These are phyloP conservation scores for Ptyas mucosa DNA, from an alignment of 2,113 vertebrate species.

Conservation along the genomic window DNA sequence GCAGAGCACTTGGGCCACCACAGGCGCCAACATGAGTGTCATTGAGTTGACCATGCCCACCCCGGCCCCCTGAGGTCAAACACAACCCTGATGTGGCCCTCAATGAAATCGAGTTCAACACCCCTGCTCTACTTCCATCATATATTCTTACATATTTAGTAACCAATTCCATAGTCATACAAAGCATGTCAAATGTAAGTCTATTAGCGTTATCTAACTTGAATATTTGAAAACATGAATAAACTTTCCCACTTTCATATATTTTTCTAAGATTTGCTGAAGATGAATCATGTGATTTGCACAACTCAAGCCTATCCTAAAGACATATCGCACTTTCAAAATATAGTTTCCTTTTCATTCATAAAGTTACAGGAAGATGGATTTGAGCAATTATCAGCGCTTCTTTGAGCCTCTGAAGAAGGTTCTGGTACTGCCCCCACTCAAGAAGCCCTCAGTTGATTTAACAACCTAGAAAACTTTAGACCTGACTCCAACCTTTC, in stretches of 20 bases:
- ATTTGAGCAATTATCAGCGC: too few relatives aligned
- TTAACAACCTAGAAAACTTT: neutral
- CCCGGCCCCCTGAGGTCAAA: too few relatives aligned
- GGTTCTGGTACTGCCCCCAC: too few relatives aligned
- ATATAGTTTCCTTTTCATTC: too few relatives aligned
- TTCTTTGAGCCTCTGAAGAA: too few relatives aligned
- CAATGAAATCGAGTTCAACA: too few relatives aligned
- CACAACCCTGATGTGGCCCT: too few relatives aligned
- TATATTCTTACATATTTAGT: neutral
- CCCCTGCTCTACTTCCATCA: neutral
- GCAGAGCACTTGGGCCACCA: too few relatives aligned
- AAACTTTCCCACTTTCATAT: neutral
- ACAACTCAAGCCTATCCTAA: neutral
- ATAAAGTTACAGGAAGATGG: too few relatives aligned
- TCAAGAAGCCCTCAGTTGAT: neutral
- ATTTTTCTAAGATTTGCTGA: neutral
- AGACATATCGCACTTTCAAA: too few relatives aligned
- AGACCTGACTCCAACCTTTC: neutral
- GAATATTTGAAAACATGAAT: neutral
- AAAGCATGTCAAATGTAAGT: neutral
- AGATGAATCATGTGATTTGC: neutral
- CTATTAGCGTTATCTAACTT: neutral
- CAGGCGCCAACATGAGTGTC: too few relatives aligned
- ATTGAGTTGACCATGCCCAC: too few relatives aligned
- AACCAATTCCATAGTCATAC: neutral